Percentiles rank a stretch among this genome's conserved stretches.
Evolutionary conservation across 2,113 vertebrate genomes (phyloP).

Genomic region (Ascaphus truei): DNA sequence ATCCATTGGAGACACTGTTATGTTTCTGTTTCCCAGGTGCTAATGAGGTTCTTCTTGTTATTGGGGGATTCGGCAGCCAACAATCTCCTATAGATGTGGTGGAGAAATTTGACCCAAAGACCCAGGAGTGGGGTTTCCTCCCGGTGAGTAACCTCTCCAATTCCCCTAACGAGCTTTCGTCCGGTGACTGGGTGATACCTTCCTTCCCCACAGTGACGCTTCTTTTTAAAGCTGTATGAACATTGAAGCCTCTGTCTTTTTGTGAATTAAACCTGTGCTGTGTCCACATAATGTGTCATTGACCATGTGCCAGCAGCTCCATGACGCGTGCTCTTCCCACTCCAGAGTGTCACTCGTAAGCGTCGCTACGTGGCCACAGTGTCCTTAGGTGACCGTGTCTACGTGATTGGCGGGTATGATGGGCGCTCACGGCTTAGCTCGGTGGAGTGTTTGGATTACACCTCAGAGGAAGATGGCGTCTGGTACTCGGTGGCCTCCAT

Average conservation of each 20-base stretch:
- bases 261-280: background rate
- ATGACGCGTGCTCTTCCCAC: background rate
- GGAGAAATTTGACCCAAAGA: slow-evolving; percentile 97
- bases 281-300: background rate
- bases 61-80: slow-evolving; percentile 95
- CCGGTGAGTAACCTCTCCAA: slow-evolving; percentile 69
- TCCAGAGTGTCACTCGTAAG: slow-evolving; percentile 91
- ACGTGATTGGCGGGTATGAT: slow-evolving; percentile 94
- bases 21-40: slow-evolving; percentile 78
- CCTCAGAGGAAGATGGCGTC: slow-evolving; percentile 90
- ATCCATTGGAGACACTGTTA: too few species aligned
- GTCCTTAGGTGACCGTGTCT: slow-evolving; percentile 90
- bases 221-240: background rate
- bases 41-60: slow-evolving; percentile 94
- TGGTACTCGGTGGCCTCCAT: slow-evolving; percentile 98
- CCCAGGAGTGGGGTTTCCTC: slow-evolving; percentile 94
- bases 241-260: background rate
- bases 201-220: background rate
- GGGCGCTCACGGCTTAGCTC: slow-evolving; percentile 94
- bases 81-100: slow-evolving; percentile 96
- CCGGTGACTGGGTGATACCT: background rate
- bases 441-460: slow-evolving; percentile 94
- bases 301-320: background rate
- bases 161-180: background rate
- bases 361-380: slow-evolving; percentile 93